Evolutionary conservation across 2,113 vertebrate species (phyloP).

Genomic region (Tringa solitaria): DNA sequence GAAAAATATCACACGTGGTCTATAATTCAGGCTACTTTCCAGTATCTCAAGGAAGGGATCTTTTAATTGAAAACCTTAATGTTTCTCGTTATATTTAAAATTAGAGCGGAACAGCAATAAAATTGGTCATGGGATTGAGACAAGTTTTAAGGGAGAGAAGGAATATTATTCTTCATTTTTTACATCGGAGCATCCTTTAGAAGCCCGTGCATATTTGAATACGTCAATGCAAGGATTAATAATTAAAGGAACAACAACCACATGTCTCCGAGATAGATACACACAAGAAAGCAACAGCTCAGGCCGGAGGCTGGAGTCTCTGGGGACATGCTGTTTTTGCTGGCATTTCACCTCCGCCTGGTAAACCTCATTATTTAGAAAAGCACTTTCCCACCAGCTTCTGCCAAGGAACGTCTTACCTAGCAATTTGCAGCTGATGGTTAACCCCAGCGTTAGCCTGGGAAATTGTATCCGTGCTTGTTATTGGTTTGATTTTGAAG

Average conservation of each 20-base stretch:
- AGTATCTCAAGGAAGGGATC: constrained; percentile 41
- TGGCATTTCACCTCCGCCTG: neutral
- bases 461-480: neutral
- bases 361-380: neutral
- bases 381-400: neutral
- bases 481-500: neutral
- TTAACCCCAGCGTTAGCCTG: neutral
- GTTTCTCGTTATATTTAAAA: constrained; percentile 50
- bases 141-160: constrained; percentile 21
- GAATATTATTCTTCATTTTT: constrained; percentile 17
- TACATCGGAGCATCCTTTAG: neutral
- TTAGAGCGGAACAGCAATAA: constrained; percentile 45
- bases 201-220: neutral
- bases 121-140: constrained; percentile 38
- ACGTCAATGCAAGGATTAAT: constrained; percentile 37
- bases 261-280: neutral
- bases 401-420: neutral
- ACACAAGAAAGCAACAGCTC: neutral
- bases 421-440: neutral
- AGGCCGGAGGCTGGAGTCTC: neutral
- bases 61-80: constrained; percentile 60
- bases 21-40: constrained; percentile 31
- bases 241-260: constrained; percentile 45
- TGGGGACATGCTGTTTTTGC: neutral
- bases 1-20: neutral